Percentiles rank a stretch among this genome's conserved stretches.
These are phyloP conservation scores for Lysiphlebus fabarum DNA, from an alignment of 1,140 invertebrate genomes.

Conservation along the genomic window DNA sequence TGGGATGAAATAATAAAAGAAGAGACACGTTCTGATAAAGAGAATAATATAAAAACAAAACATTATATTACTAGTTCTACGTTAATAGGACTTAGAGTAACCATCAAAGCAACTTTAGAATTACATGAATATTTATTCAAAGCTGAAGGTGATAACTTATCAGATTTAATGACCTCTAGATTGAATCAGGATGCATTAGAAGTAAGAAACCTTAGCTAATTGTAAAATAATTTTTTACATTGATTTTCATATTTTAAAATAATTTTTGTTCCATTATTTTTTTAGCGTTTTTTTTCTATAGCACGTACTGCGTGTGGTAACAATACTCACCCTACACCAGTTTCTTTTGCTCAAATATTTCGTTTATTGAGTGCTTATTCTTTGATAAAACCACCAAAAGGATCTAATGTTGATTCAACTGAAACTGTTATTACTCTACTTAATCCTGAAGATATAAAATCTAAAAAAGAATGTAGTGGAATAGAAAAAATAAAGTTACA, in stretches of 20 bases:
- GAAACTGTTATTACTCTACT: conserved; percentile 7
- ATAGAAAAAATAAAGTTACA: too few species aligned
- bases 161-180: conserved; percentile 19
- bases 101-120: conserved; percentile 18
- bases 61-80: not conserved
- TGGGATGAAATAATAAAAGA: not conserved
- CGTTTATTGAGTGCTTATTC: conserved; percentile 24
- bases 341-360: conserved; percentile 25
- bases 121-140: conserved; percentile 14
- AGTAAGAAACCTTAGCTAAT: too few species aligned
- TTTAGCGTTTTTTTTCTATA: conserved; percentile 25
- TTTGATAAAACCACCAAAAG: conserved; percentile 26
- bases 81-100: conserved; percentile 8
- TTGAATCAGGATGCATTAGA: conserved; percentile 19
- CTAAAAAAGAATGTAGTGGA: too few species aligned
- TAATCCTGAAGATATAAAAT: not conserved
- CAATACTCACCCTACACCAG: conserved; percentile 25
- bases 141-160: conserved; percentile 9
- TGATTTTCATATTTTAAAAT: not conserved
- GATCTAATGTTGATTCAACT: conserved; percentile 19
- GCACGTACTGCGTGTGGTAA: conserved; percentile 23
- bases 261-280: not conserved
- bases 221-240: too few species aligned
- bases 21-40: not conserved
- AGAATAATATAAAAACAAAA: not conserved